A percentile compares a stretch with the other conserved stretches of the same genome.
phyloP scores from a whole-genome alignment of 2,888 invertebrate species.

The Clistopyga incitator region DNA sequence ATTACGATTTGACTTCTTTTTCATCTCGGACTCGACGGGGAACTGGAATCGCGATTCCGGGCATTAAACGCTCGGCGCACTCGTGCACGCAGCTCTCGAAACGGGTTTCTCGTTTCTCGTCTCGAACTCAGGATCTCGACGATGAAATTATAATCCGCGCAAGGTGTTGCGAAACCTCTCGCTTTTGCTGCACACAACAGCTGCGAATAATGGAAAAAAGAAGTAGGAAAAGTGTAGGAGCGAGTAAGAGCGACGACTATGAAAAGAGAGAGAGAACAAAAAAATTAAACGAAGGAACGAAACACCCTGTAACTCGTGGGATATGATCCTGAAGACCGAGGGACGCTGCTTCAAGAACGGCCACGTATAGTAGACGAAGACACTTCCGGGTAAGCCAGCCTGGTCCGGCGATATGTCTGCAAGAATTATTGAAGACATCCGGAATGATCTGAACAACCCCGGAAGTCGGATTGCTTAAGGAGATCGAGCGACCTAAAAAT shows the following conservation, averaged over 20 bases:
- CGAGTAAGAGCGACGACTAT: constrained; percentile 3
- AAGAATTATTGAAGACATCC: not conserved
- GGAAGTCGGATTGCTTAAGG: not conserved
- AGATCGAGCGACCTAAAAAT: no score
- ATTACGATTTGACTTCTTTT: constrained; percentile 34
- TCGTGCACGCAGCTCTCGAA: constrained; percentile 42
- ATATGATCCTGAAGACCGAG: constrained; percentile 6
- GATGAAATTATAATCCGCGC: constrained; percentile 56
- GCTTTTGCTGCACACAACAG: constrained; percentile 36
- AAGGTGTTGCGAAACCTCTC: constrained; percentile 49
- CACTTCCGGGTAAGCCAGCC: constrained; percentile 12
- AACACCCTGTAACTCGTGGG: constrained; percentile 13
- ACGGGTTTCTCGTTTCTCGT: constrained; percentile 56
- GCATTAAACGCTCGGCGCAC: constrained; percentile 49
- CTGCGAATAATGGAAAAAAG: constrained; percentile 38
- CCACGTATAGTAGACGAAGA: constrained; percentile 7
- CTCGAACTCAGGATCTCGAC: constrained; percentile 42
- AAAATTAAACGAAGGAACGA: constrained; percentile 6
- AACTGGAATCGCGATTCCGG: constrained; percentile 53
- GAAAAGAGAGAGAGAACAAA: not conserved
- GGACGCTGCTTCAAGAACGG: not conserved
- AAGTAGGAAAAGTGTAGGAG: constrained; percentile 23
- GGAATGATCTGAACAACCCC: not conserved
- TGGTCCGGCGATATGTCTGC: not conserved
- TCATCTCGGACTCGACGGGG: constrained; percentile 29